Base-by-base conservation (phyloP, 2,797 vertebrate species). In the Poeciliopsis presidionis region DNA sequence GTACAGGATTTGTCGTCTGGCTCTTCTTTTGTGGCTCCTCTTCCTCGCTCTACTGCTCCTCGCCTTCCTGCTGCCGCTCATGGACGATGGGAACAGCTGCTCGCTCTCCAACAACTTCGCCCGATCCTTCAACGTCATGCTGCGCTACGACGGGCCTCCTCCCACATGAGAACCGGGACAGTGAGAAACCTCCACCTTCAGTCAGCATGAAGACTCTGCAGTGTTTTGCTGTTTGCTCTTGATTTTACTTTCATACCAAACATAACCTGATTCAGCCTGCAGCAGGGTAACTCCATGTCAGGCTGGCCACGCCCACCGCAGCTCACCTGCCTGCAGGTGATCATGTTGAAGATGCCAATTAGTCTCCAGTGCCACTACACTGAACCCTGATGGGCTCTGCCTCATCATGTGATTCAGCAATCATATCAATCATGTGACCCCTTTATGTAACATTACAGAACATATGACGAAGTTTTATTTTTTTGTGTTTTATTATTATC, bases 31-130 rank as follows among this genome's bases (percentile, higher is more conserved):
- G 46, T 97, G 97, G 86, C 91, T 97, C 2, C 92, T 99, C 25
- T 90, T 99, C 0, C 84, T 99, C 20, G 92, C 97, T 0, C 90
- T 97, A 0, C 95, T 99, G 36, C 94, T 99, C 5, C 92, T 99
- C 72, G 95, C 96, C 51, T 95, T 97, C 85, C 94, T 99, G 76
- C 95, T 99, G 39, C 98, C 97, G 0, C 88, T 96, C 65, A 93
- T 96, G 75, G 93, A 97, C 0, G 95, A 96, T 63, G 90, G 84
- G 16, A 91, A 86, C 93, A 97, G 96, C 95, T 99, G 98, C 92
- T 91, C 95, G 0, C 93, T 97, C 72, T 91, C 96, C 94, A 99
- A 99, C 96, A 99, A 98, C 94, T 97, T 98, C 0, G 97, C 97
- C 77, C 95, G 96, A 9, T 99, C 98, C 81, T 99, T 99, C 93